phyloP scores from a whole-genome alignment of 2,113 vertebrate species.

The Xenus cinereus region DNA sequence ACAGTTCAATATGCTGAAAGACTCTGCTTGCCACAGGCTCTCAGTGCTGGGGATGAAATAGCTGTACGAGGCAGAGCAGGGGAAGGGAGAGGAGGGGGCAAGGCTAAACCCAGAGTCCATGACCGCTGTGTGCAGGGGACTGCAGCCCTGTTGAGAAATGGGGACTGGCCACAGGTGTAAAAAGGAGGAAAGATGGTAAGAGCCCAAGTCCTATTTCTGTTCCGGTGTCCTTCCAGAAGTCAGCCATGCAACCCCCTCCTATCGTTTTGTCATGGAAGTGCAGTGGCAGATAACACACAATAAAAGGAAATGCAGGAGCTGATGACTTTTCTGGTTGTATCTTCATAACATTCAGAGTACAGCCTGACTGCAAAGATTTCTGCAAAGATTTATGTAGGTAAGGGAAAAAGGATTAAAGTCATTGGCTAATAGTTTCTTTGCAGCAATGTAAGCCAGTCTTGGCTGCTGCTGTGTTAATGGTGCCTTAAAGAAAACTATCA shows the following conservation, averaged over 20 bases:
- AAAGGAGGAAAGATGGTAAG: background rate
- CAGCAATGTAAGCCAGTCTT: background rate
- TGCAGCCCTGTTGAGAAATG: background rate
- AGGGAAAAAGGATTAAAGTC: background rate
- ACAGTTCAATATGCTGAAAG: background rate
- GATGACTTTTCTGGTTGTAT: background rate
- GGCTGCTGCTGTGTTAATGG: background rate
- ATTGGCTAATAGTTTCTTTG: background rate
- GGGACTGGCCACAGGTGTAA: background rate
- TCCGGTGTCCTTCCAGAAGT: background rate
- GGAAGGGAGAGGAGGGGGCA: background rate
- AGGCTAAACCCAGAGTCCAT: background rate
- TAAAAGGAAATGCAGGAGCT: background rate
- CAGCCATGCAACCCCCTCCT: background rate
- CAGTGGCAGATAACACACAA: background rate
- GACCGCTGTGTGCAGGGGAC: background rate
- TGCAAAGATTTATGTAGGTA: background rate
- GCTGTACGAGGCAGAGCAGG: background rate
- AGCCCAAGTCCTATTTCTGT: rapidly evolving
- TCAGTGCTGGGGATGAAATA: background rate
- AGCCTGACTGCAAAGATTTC: background rate
- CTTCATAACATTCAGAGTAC: background rate
- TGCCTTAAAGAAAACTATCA: background rate
- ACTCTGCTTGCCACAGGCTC: background rate
- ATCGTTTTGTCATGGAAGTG: background rate